These are phyloP conservation scores for Syrista parreyssii DNA, from an alignment of 2,888 invertebrate species.

Conservation along the genomic window DNA sequence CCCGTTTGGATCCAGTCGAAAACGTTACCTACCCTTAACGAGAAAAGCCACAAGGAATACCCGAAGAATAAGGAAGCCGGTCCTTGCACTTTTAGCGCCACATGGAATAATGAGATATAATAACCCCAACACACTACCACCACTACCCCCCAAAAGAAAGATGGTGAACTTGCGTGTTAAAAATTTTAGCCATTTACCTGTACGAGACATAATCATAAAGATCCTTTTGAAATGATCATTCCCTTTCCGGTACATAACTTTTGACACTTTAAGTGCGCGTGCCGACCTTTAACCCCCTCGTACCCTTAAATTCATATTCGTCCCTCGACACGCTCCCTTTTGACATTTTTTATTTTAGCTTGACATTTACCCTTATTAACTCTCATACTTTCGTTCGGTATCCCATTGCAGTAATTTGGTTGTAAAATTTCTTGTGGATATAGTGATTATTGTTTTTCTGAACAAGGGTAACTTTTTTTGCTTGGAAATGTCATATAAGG, in stretches of 20 bases:
- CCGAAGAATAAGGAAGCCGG: background rate
- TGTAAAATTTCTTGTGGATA: background rate
- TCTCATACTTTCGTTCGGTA: background rate
- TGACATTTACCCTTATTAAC: slow-evolving; percentile 17
- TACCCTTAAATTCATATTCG: slow-evolving; percentile 11
- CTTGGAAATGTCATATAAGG: background rate
- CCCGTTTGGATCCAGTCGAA: background rate
- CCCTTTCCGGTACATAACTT: background rate
- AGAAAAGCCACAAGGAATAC: slow-evolving; percentile 2
- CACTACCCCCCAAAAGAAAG: background rate
- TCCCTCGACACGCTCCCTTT: background rate
- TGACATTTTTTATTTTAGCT: slow-evolving; percentile 21
- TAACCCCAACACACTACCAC: background rate
- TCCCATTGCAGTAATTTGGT: background rate
- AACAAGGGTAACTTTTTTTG: background rate
- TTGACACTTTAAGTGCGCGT: slow-evolving; percentile 2
- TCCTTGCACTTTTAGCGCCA: background rate
- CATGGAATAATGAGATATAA: background rate
- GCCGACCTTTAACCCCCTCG: slow-evolving; percentile 17
- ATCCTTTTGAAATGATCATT: background rate
- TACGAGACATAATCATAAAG: background rate
- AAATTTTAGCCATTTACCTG: background rate
- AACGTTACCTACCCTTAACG: slow-evolving; percentile 20
- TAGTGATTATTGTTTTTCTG: background rate
- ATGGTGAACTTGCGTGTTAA: background rate